Evolutionary conservation across 1,140 invertebrate species (phyloP).

Genomic region (Cydia splendana): DNA sequence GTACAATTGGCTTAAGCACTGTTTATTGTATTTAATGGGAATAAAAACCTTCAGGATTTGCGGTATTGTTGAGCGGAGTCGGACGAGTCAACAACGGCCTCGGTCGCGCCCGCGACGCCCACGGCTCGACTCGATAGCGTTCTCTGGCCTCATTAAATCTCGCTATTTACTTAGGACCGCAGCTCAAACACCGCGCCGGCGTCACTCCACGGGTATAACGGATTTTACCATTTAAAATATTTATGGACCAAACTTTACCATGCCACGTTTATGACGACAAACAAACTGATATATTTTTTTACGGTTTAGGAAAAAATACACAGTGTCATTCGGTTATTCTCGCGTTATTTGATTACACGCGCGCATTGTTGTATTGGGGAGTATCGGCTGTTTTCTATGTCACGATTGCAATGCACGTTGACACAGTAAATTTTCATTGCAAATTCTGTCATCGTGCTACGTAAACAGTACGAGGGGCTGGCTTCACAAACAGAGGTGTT

Average conservation of each 20-base stretch:
- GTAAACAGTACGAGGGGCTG: slow-evolving; percentile 52
- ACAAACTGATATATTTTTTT: slow-evolving; percentile 33
- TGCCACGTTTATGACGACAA: slow-evolving; percentile 51
- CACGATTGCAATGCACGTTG: slow-evolving; percentile 69
- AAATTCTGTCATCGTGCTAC: slow-evolving; percentile 74
- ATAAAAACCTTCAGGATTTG: slow-evolving; percentile 17
- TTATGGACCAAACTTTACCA: slow-evolving; percentile 60
- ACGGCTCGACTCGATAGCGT: slow-evolving; percentile 36
- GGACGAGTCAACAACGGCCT: background rate
- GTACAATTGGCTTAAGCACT: background rate
- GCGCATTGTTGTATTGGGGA: background rate
- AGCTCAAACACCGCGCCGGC: slow-evolving; percentile 58
- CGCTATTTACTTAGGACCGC: slow-evolving; percentile 71
- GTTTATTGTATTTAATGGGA: background rate
- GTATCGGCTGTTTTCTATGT: slow-evolving; percentile 30
- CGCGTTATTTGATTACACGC: slow-evolving; percentile 11
- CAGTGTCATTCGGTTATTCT: slow-evolving; percentile 12
- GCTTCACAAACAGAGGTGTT: slow-evolving; percentile 71
- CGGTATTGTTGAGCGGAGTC: slow-evolving; percentile 6
- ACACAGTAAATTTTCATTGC: slow-evolving; percentile 77
- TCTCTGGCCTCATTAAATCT: slow-evolving; percentile 67
- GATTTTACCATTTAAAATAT: slow-evolving; percentile 73
- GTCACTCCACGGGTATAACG: slow-evolving; percentile 62
- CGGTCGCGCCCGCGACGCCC: background rate
- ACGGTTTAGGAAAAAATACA: slow-evolving; percentile 22